Evolutionary conservation across 2,797 vertebrate genomes (phyloP), one percentile per base, ranked within the genome.

Genomic region (Anolis apletophallus): DNA sequence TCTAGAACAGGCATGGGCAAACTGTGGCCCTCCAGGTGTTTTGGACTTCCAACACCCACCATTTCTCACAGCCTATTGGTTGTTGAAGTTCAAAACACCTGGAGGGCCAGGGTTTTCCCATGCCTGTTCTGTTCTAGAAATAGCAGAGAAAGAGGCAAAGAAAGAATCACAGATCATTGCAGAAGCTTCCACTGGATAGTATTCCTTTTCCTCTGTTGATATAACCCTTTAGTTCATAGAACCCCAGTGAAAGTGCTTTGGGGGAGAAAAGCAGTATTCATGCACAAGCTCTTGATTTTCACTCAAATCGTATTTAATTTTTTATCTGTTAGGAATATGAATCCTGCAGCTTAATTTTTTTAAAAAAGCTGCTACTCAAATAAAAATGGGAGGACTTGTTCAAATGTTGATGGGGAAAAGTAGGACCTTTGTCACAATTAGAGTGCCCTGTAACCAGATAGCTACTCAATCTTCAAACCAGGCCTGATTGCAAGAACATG

Each of bases 251-350:
- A 19, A 13, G 9, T 68, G 23, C 32, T 75, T 75, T 5, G 1
- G 16, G 16, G 12, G 0, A 2, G 2, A 2, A 9, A 14, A 92
- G 92, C 93, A 96, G 92, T 93, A 96, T 96, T 96, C 96, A 96
- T 91, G 96, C 96, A 97, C 96, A 97, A 97, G 96, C 93, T 96
- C 94, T 95, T 94, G 26, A 11, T 83, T 85, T 87, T 90, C 85
- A 94, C 85, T 95, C 90, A 90, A 71, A 92, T 91, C 54, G 87
- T 13, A 59, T 17, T 10, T 71, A 73, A 64, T 21, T 79, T 89
- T 19, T 0, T 19, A 86, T 19, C 88, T 93, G 91, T 85, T 82
- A 87, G 1, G 11, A 91, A 83, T 76, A 91, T 89, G 89, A 50
- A 77, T 91, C 90, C 85, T 64, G 81, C 13, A 79, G 76, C 86